Percentiles rank a stretch among this genome's conserved stretches.
These are phyloP conservation scores for Podarcis cretensis DNA, from an alignment of 2,113 vertebrate genomes.

Conservation along the genomic window DNA sequence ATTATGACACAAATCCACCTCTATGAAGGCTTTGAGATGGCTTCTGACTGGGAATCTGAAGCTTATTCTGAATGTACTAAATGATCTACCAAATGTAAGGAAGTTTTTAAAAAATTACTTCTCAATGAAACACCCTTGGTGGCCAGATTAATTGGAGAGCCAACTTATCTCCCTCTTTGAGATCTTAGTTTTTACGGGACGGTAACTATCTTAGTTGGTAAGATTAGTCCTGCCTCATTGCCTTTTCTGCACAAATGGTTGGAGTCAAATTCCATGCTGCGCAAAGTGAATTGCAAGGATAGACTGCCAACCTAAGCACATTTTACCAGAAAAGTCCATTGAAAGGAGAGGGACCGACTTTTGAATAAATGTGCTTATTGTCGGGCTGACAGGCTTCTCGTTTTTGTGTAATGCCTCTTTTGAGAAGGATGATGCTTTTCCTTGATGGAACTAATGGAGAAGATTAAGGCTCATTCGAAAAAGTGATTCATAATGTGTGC, in stretches of 20 bases:
- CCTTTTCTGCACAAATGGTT: conserved; percentile 14
- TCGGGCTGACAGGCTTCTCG: background rate
- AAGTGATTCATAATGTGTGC: background rate
- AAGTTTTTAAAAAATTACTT: background rate
- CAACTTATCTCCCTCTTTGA: background rate
- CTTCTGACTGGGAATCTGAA: too few species aligned
- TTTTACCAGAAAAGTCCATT: background rate
- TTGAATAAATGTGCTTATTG: background rate
- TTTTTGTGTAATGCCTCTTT: background rate
- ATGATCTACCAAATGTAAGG: background rate
- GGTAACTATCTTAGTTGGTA: conserved; percentile 4
- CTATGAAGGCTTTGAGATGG: background rate
- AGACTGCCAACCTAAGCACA: too few species aligned
- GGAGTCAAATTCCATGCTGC: background rate
- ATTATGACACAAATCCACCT: background rate
- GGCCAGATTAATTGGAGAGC: conserved; percentile 7
- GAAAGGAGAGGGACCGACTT: background rate
- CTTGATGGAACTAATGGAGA: background rate
- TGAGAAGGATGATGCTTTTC: background rate
- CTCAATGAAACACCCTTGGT: background rate
- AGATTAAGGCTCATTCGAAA: background rate
- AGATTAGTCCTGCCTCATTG: conserved; percentile 16
- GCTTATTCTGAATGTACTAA: background rate
- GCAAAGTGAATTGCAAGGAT: background rate
- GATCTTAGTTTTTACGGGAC: background rate